Evolutionary conservation across 2,888 invertebrate genomes (phyloP), one percentile per base, ranked within the genome.

Genomic region (Drosophila lacicola): DNA sequence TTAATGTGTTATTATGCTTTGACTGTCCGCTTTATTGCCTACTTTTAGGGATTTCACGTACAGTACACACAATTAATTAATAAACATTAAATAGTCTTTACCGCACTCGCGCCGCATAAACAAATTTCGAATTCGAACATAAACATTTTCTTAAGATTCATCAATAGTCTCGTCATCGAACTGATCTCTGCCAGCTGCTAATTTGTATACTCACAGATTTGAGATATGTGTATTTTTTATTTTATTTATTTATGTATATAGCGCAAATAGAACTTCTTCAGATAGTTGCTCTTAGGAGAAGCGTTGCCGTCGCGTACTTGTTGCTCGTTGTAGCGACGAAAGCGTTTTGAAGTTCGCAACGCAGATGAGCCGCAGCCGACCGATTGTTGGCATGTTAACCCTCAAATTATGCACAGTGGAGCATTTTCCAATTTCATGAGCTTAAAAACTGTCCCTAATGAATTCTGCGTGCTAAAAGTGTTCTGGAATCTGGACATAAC

Each of bases 261-360:
- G 8, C 29, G 14, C 4, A n/a, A 17, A 17, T 17, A 17, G 17
- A 17, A 17, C 34, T n/a, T 6, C 14, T 13, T 10, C 6, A 36
- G 25, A 10, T 36, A 2, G 1, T 21, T 6, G 13, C 34, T 42
- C 13, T 36, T n/a, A 4, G 4, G 25, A 34, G 5, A 36, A 42
- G 25, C 29, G 60, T 29, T 21, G 11, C 45, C 17, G 50, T 19
- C 37, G 42, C 69, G 69, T 33, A 56, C 79, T 79, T 79, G 69
- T 74, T 46, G 57, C 74, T 21, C 49, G 70, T 33, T 60, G 46
- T 13, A 39, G 19, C 36, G 21, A 14, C 69, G 39, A 63, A 74
- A 57, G 9, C 53, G 74, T 57, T 68, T 19, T 75, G 75, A 74
- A 45, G 33, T 49, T 56, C 19, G 8, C 17, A 6, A 5, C 36